phyloP scores from a whole-genome alignment of 2,888 invertebrate species.

The Machimus atricapillus region DNA sequence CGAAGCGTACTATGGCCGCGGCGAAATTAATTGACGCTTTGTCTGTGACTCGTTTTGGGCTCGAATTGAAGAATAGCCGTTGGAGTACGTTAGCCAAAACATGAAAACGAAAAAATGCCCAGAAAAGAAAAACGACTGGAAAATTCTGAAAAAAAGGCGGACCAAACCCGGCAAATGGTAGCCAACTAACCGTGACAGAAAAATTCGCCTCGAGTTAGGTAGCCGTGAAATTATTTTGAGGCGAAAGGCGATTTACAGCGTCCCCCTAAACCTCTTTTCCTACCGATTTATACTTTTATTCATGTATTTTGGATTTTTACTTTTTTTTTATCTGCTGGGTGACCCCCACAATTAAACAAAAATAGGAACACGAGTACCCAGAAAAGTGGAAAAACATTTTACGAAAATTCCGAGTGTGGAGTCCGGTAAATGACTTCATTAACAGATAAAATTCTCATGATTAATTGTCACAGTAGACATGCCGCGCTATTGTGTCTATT shows the following conservation, averaged over 20 bases:
- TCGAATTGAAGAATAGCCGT: background rate
- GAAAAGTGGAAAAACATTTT: background rate
- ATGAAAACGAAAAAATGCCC: background rate
- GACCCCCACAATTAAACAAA: background rate
- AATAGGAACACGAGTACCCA: background rate
- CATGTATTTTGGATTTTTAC: background rate
- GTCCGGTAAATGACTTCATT: conserved; percentile 28
- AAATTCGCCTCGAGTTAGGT: conserved; percentile 46
- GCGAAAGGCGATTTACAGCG: conserved; percentile 25
- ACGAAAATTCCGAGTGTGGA: background rate
- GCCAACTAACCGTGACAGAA: conserved; percentile 46
- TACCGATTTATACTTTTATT: background rate
- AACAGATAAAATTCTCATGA: conserved; percentile 34
- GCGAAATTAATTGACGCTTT: background rate
- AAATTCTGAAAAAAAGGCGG: background rate
- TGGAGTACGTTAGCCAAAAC: background rate
- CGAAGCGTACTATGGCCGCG: background rate
- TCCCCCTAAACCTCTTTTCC: background rate
- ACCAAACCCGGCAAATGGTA: background rate
- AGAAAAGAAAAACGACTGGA: background rate
- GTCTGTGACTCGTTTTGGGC: background rate
- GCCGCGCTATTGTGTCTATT: background rate
- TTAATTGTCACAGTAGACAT: conserved; percentile 32
- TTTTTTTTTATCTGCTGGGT: background rate
- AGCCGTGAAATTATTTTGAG: conserved; percentile 48